These are phyloP conservation scores for Euspilapteryx auroguttella DNA, from an alignment of 2,888 invertebrate genomes.

Conservation along the genomic window DNA sequence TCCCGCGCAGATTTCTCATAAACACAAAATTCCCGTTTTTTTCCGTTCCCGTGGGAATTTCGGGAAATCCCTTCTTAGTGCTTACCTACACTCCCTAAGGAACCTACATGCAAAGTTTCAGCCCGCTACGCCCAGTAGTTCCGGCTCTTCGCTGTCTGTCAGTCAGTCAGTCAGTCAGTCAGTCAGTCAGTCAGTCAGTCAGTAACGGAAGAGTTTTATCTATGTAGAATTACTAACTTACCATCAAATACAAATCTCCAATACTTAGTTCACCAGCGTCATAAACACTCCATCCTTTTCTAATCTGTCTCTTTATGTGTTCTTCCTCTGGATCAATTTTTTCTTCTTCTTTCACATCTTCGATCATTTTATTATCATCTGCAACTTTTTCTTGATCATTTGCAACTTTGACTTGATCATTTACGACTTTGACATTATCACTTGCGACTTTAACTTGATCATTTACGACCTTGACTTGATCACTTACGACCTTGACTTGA, in stretches of 20 bases:
- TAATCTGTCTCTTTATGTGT: slow-evolving; percentile 38
- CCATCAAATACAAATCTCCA: slow-evolving; percentile 89
- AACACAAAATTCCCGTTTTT: too few relatives aligned
- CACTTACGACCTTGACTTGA: not conserved
- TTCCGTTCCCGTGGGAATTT: too few relatives aligned
- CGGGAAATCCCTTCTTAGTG: too few relatives aligned
- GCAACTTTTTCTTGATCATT: not conserved
- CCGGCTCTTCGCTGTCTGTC: not conserved
- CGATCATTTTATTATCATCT: not conserved
- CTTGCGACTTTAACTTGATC: not conserved
- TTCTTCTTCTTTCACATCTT: slow-evolving; percentile 14
- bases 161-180: too few relatives aligned
- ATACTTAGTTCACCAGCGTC: slow-evolving; percentile 81
- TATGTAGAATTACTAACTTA: too few relatives aligned
- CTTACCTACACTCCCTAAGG: too few relatives aligned
- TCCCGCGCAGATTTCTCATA: too few relatives aligned
- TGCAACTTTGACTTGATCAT: not conserved
- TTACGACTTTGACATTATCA: slow-evolving; percentile 6
- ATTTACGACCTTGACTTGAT: not conserved
- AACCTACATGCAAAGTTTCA: too few relatives aligned
- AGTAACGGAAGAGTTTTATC: too few relatives aligned
- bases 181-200: too few relatives aligned
- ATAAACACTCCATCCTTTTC: slow-evolving; percentile 76
- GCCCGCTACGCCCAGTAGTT: not conserved
- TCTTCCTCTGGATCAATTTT: slow-evolving; percentile 33